Conservation (phyloP, 2,888 invertebrate genomes). For the Mantis religiosa region DNA sequence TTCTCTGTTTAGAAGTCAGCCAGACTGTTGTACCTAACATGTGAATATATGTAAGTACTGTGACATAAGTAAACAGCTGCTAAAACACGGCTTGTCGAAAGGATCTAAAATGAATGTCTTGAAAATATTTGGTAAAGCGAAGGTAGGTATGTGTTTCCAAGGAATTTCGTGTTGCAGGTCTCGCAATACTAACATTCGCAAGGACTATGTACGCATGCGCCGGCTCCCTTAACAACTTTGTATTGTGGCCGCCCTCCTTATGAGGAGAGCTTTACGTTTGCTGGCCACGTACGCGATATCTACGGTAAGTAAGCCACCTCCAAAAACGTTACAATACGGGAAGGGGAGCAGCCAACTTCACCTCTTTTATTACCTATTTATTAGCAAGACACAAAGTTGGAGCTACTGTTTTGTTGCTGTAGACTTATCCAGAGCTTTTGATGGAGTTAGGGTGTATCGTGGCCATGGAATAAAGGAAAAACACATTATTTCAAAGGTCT, state of each 20-base stretch:
- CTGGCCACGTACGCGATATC: constrained; percentile 3
- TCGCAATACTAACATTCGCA: neutral
- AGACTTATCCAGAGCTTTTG: neutral
- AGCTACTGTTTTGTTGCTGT: neutral
- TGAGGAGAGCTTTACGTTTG: neutral
- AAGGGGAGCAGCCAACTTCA: neutral
- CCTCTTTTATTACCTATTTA: constrained; percentile 26
- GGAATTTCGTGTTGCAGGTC: neutral
- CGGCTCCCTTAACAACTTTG: neutral
- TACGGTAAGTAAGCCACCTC: neutral
- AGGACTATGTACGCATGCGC: neutral
- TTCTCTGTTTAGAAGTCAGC: too few relatives aligned
- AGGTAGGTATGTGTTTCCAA: neutral
- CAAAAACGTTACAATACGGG: neutral
- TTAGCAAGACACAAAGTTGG: constrained; percentile 16
- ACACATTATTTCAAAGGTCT: too few relatives aligned
- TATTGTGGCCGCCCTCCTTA: neutral
- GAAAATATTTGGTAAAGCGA: neutral
- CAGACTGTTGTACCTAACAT: too few relatives aligned
- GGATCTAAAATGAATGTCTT: neutral
- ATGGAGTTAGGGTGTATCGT: neutral
- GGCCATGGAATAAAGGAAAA: neutral
- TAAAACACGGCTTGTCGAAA: too few relatives aligned
- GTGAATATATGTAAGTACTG: too few relatives aligned
- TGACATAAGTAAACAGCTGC: too few relatives aligned